phyloP scores from a whole-genome alignment of 2,797 vertebrate species.

The Cynopterus sphinx region DNA sequence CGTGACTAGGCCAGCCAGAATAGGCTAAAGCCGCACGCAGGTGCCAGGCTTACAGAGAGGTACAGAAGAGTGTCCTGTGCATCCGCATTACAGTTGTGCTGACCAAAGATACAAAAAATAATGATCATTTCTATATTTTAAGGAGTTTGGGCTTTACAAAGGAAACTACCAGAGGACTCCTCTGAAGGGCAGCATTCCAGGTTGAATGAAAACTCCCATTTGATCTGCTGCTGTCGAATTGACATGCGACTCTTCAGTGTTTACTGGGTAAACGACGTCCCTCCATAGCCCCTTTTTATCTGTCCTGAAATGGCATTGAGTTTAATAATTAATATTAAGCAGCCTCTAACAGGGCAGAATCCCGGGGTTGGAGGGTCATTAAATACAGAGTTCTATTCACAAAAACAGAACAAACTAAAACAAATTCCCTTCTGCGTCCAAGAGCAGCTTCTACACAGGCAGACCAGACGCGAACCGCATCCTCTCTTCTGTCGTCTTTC shows the following conservation, averaged over 20 bases:
- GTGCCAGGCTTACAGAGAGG: background rate
- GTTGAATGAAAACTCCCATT: background rate
- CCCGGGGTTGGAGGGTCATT: background rate
- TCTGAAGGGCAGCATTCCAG: background rate
- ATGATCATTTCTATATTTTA: background rate
- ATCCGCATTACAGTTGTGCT: background rate
- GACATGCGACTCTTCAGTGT: background rate
- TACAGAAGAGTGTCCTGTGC: background rate
- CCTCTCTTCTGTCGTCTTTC: background rate
- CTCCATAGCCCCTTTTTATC: background rate
- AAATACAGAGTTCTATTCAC: background rate
- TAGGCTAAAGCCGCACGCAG: background rate
- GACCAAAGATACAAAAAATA: background rate
- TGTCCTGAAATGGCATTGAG: background rate
- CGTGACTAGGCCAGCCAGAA: background rate
- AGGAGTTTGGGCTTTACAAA: conserved; percentile 15
- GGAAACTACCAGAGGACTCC: background rate
- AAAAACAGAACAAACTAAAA: background rate
- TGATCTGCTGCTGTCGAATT: background rate
- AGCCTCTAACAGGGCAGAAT: background rate
- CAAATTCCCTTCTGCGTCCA: background rate
- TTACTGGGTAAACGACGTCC: background rate
- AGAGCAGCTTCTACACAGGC: background rate
- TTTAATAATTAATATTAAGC: background rate
- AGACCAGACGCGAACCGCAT: background rate